Conservation (phyloP, 2,888 invertebrate species). For the Arctia plantaginis region DNA sequence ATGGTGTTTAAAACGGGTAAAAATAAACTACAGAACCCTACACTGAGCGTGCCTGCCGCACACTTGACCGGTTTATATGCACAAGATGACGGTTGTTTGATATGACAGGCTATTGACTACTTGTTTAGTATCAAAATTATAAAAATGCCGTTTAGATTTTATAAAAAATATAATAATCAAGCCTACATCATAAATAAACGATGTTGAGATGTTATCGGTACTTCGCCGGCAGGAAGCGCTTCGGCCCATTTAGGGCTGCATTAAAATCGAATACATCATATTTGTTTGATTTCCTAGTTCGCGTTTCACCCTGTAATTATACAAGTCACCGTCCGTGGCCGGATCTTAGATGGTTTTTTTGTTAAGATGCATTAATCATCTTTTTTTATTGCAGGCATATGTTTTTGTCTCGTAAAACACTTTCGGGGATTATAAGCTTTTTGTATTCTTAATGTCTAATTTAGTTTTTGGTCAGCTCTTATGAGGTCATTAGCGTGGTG, state of each 20-base stretch:
- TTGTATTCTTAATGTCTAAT: constrained; percentile 81
- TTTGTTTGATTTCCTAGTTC: constrained; percentile 87
- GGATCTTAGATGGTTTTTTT: constrained; percentile 80
- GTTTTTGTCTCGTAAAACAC: constrained; percentile 83
- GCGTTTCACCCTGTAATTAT: constrained; percentile 86
- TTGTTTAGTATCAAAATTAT: constrained; percentile 75
- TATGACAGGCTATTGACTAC: constrained; percentile 74
- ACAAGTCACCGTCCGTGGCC: constrained; percentile 83
- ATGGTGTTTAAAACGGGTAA: background rate
- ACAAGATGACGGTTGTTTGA: constrained; percentile 67
- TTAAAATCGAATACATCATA: constrained; percentile 87
- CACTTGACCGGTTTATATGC: background rate
- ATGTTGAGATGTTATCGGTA: constrained; percentile 80
- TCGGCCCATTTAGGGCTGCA: constrained; percentile 86
- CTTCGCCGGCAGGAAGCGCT: constrained; percentile 82
- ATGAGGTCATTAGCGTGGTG: constrained; percentile 78
- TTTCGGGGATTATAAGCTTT: constrained; percentile 79
- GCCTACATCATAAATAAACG: constrained; percentile 79
- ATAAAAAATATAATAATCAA: constrained; percentile 66
- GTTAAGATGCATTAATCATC: constrained; percentile 83
- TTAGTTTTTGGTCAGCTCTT: constrained; percentile 77
- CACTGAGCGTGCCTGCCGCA: background rate
- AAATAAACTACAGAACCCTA: background rate
- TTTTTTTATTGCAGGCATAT: constrained; percentile 84
- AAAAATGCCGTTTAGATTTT: constrained; percentile 75